Base-by-base conservation (phyloP, 1,140 invertebrate genomes). In the Rhagoletis zephyria region DNA sequence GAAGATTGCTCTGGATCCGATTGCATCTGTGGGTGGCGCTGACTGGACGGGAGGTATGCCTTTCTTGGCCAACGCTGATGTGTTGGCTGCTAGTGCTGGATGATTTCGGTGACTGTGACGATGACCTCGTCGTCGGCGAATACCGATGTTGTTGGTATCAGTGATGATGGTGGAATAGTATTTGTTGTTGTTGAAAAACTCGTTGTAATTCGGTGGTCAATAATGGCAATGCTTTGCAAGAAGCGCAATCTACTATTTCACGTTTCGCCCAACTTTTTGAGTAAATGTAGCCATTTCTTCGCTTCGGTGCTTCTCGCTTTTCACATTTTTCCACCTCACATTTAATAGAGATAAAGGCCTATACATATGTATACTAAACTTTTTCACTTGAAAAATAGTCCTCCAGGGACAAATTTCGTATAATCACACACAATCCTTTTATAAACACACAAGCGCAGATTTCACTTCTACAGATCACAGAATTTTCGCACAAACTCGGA, bases 191-290 rank as follows among this genome's bases (percentile, higher is more conserved):
- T 70, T 59, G 77, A 42, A 86, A 87, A 88, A 88, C 70, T 88
- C 85, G 87, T 88, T 86, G 74, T 88, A 88, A 48, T 88, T 88
- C 87, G 87, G 87, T 88, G 87, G 87, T 88, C 85, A 86, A 86
- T 88, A 88, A 63, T 86, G 48, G 61, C 85, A 88, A 74, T 88
- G 81, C 87, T 88, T 30, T 63, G 7, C 65, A 65, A 5, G 30
- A 9, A 67, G n/a, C 10, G 40, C n/a, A 67, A 9, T 30, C 64
- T 30, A 30, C 30, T 30, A 30, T 30, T 67, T 30, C 6, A 67
- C 6, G 30, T 67, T 67, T 67, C 16, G 30, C 64, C 16, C 6
- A 4, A 67, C 19, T 67, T 67, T 67, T 67, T 19, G n/a, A 67
- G n/a, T 67, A 4, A 9, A 40, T 7, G n/a, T 67, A 30, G 1